phyloP scores from a whole-genome alignment of 2,888 invertebrate species.

The Rhagium mordax region DNA sequence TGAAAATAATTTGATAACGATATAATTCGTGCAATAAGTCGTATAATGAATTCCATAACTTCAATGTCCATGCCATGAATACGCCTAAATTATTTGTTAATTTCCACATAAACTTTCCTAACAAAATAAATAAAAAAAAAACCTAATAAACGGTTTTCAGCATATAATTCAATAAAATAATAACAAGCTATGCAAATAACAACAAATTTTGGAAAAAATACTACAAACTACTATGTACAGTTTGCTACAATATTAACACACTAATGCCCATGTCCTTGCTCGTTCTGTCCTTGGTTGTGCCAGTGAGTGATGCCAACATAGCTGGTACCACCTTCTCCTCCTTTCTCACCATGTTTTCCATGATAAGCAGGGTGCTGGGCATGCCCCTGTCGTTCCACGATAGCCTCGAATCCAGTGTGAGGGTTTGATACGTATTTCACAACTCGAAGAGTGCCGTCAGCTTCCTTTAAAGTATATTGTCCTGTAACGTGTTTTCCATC shows the following conservation, averaged over 20 bases:
- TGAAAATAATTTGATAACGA: too few relatives aligned
- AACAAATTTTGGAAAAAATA: background rate
- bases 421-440: constrained; percentile 62
- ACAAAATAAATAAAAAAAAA: too few relatives aligned
- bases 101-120: too few relatives aligned
- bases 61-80: too few relatives aligned
- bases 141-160: too few relatives aligned
- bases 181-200: background rate
- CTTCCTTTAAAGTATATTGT: constrained; percentile 57
- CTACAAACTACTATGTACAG: background rate
- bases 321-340: constrained; percentile 53
- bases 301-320: constrained; percentile 58
- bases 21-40: too few relatives aligned
- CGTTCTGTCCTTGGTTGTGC: constrained; percentile 45
- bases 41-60: too few relatives aligned
- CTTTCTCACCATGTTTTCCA: constrained; percentile 26
- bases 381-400: constrained; percentile 62
- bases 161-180: background rate
- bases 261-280: constrained; percentile 33
- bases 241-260: background rate
- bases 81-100: too few relatives aligned
- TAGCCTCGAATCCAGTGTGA: constrained; percentile 62
- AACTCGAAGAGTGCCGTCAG: constrained; percentile 60
- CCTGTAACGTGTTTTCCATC: constrained; percentile 59
- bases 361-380: constrained; percentile 59